Percentiles rank a stretch among this genome's conserved stretches.
Evolutionary conservation across 2,888 invertebrate species (phyloP).

Genomic region (Lasioglossum figueresi): DNA sequence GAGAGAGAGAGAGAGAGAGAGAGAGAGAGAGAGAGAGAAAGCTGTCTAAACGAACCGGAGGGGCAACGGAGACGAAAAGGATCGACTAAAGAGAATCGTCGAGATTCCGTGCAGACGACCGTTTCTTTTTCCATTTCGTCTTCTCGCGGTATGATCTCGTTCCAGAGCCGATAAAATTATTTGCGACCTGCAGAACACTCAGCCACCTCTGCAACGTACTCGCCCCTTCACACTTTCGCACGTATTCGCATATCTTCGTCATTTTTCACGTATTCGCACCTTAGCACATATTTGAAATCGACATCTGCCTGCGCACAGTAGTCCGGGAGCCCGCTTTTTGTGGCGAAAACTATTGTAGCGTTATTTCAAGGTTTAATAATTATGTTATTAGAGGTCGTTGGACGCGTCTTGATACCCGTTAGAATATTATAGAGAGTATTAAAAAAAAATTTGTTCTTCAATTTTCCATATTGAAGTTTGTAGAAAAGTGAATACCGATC

Average conservation of each 20-base stretch:
- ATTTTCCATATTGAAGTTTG: no score
- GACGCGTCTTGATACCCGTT: no score
- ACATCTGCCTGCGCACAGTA: neutral
- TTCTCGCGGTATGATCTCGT: neutral
- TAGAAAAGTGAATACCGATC: no score
- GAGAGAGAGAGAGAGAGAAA: neutral
- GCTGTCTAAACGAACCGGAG: conserved; percentile 41
- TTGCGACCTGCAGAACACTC: neutral
- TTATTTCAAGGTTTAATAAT: no score
- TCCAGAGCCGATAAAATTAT: neutral
- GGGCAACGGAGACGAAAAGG: neutral
- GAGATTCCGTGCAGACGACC: conserved; percentile 39
- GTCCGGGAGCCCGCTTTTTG: no score
- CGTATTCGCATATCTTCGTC: neutral
- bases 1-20: neutral
- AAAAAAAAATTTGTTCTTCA: no score
- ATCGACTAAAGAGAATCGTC: conserved; percentile 42
- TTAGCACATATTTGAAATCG: neutral
- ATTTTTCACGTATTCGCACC: neutral
- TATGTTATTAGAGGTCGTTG: no score
- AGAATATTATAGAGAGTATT: no score
- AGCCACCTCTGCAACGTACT: neutral
- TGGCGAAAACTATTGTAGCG: no score
- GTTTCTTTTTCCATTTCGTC: conserved; percentile 6
- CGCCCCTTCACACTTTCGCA: neutral